Evolutionary conservation across 2,113 vertebrate genomes (phyloP), one percentile per base, ranked within the genome.

Genomic region (Enhydra lutris): DNA sequence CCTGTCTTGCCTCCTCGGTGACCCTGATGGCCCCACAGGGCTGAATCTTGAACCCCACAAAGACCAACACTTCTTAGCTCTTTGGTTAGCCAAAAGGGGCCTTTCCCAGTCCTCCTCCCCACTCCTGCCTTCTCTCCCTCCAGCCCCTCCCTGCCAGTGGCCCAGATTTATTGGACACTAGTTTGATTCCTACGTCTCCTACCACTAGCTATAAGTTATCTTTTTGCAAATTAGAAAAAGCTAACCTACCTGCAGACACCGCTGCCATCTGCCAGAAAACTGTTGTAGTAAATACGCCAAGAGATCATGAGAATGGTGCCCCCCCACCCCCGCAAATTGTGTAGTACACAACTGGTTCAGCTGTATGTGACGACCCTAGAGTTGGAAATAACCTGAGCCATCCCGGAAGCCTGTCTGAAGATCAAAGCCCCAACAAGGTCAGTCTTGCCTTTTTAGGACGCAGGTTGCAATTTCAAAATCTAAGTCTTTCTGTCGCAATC

Each of bases 201-300:
- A 91, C 45, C 31, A 71, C 76, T 88, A 85, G 88, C 85, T 59
- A 55, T 84, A 80, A 93, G 85, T 85, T 76, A 79, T 50, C 74
- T 96, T 73, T 84, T 78, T 94, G 96, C 94, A 96, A 91, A 94
- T 93, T 61, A 78, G 55, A 78, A 94, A 90, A 87, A 65, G n/a
- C 50, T 20, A 88, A 52, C 65, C 65, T 67, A 89, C 65, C 65
- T 95, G 93, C 85, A 91, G 91, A 93, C 34, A 88, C 59, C 74
- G 78, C 71, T 74, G 59, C 89, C 89, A 94, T 96, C 93, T 93
- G 89, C 85, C 95, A 96, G 93, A 90, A 97, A 86, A 95, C 36
- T 26, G 52, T 45, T 65, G 17, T 74, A 88, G 94, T 95, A 94
- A 96, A 95, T 73, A 96, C 34, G 65, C 96, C 92, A 94, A 85